Conservation (phyloP, 2,888 invertebrate genomes). For the Gortyna flavago region DNA sequence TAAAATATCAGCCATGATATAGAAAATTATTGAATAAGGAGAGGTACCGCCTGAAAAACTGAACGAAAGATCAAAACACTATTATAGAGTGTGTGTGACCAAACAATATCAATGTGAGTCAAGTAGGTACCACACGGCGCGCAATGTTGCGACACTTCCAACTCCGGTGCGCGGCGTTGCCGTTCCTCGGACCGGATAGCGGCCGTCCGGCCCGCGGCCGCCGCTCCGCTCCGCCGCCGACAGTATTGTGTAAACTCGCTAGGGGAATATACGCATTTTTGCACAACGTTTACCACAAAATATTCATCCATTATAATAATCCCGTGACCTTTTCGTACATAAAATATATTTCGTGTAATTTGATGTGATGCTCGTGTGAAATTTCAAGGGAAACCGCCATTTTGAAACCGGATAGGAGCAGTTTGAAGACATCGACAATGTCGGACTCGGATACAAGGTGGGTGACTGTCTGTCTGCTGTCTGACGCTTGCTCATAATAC, state of each 20-base stretch:
- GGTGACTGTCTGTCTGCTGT: slow-evolving; percentile 20
- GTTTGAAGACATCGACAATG: slow-evolving; percentile 57
- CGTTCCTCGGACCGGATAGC: slow-evolving; percentile 70
- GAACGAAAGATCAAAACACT: slow-evolving; percentile 1
- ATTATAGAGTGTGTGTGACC: too few relatives aligned
- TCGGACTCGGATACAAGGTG: slow-evolving; percentile 68
- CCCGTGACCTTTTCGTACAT: slow-evolving; percentile 11
- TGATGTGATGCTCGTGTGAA: slow-evolving; percentile 32
- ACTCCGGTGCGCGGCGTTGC: slow-evolving; percentile 64
- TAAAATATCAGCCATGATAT: background rate
- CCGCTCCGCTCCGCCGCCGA: slow-evolving; percentile 64
- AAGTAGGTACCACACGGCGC: slow-evolving; percentile 20
- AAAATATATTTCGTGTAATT: slow-evolving; percentile 29
- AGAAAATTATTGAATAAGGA: background rate
- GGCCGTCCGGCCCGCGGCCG: slow-evolving; percentile 65
- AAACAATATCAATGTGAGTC: slow-evolving; percentile 1
- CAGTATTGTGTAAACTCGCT: slow-evolving; percentile 72
- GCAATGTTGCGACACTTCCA: slow-evolving; percentile 66
- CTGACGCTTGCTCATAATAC: background rate
- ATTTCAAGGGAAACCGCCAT: slow-evolving; percentile 64
- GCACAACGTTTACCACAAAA: slow-evolving; percentile 49
- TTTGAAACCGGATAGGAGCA: slow-evolving; percentile 66
- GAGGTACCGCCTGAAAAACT: background rate
- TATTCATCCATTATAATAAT: slow-evolving; percentile 26
- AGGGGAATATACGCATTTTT: slow-evolving; percentile 65